Conservation (phyloP, 1,140 invertebrate species). For the Lethocerus indicus region DNA sequence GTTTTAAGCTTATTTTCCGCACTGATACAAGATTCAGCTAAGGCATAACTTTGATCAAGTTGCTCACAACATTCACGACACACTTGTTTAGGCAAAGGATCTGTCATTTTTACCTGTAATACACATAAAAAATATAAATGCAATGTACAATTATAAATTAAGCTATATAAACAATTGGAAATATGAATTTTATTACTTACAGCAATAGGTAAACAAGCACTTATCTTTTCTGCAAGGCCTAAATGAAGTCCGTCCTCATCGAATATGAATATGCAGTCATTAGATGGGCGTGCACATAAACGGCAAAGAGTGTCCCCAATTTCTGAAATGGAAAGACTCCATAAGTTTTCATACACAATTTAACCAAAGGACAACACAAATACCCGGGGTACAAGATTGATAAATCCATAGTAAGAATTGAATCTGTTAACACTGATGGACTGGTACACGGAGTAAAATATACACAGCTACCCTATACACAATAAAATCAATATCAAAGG, state of each 20-base stretch:
- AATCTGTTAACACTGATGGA: too few relatives aligned
- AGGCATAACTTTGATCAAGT: slow-evolving; percentile 4
- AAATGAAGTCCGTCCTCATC: slow-evolving; percentile 49
- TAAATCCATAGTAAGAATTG: too few relatives aligned
- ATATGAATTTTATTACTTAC: slow-evolving; percentile 27
- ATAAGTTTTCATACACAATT: too few relatives aligned
- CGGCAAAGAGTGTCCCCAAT: slow-evolving; percentile 35
- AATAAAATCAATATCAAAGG: too few relatives aligned
- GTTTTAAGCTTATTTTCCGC: too few relatives aligned
- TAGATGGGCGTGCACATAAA: slow-evolving; percentile 39
- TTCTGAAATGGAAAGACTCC: too few relatives aligned
- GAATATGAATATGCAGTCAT: slow-evolving; percentile 51
- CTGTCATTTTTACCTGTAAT: slow-evolving; percentile 45
- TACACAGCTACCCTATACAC: too few relatives aligned
- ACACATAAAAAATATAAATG: slow-evolving; percentile 14
- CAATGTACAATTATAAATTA: background rate
- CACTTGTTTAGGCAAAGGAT: slow-evolving; percentile 42
- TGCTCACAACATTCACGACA: slow-evolving; percentile 12
- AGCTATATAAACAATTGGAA: background rate
- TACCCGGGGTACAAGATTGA: too few relatives aligned
- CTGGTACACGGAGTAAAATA: too few relatives aligned
- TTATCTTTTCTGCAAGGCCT: slow-evolving; percentile 53
- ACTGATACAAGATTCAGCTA: slow-evolving; percentile 4
- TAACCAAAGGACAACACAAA: too few relatives aligned
- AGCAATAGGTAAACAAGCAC: slow-evolving; percentile 51